phyloP scores from a whole-genome alignment of 2,797 vertebrate genomes.

The Chelmon rostratus region DNA sequence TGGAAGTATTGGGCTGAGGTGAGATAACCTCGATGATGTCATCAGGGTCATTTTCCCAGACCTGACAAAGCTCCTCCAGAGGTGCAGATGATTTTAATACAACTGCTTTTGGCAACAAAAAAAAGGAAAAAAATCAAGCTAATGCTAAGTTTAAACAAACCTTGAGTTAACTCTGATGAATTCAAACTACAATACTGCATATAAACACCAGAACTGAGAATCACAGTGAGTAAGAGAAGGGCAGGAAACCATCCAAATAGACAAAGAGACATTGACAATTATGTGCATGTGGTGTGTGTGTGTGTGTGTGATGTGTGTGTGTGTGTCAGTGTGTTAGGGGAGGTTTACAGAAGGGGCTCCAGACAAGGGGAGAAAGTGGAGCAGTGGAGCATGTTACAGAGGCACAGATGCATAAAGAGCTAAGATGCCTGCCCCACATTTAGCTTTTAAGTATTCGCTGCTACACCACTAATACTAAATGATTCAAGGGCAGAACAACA shows the following conservation, averaged over 20 bases:
- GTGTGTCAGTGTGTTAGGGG: constrained; percentile 4
- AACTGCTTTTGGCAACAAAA: neutral
- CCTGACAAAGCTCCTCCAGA: neutral
- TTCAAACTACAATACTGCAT: neutral
- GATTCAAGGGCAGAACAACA: constrained; percentile 76
- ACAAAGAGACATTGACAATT: neutral
- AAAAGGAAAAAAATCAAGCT: neutral
- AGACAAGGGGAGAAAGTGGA: constrained; percentile 64
- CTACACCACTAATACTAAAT: constrained; percentile 72
- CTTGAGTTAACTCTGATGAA: neutral
- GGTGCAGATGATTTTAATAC: neutral
- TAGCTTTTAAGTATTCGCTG: constrained; percentile 68
- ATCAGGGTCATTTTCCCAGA: neutral
- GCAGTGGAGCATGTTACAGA: constrained; percentile 74
- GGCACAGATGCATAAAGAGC: constrained; percentile 77
- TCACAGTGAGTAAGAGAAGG: neutral
- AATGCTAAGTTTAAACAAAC: neutral
- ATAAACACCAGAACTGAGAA: neutral
- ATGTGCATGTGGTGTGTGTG: neutral
- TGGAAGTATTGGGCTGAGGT: neutral
- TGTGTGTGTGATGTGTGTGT: constrained; percentile 12
- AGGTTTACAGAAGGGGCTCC: constrained; percentile 38
- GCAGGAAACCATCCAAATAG: constrained; percentile 7
- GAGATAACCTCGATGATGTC: neutral
- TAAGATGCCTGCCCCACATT: constrained; percentile 76